Evolutionary conservation across 1,140 invertebrate species (phyloP), one percentile per base, ranked within the genome.

Genomic region (Physella acuta): DNA sequence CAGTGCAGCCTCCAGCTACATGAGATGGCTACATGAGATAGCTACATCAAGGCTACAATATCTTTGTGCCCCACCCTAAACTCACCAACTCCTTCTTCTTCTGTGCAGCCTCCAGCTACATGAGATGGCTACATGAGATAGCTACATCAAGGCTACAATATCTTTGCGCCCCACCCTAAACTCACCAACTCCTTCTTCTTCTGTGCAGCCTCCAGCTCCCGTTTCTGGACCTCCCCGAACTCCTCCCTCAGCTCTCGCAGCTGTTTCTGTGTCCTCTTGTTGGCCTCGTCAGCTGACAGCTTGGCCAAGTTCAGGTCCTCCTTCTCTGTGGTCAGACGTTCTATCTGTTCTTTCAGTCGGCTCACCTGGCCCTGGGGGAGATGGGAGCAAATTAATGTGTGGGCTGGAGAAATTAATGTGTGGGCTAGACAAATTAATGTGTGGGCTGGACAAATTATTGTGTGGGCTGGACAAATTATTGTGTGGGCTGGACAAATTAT

Each of bases 291-390:
- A 3, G 90, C 89, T 26, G 89, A 88, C 75, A 90, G 88, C 79
- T 95, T 94, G 24, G 91, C 89, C 1, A 88, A 85, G 70, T 90
- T 88, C 0, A 91, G 86, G 24, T 89, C 84, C 0, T 90, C 89
- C 3, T 91, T 88, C 78, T 96, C 94, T 17, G 88, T 87, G 69
- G 91, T 90, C 17, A 93, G 79, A 73, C 91, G 90, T 36, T 96
- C 94, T 39, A 93, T 87, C 4, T 90, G 89, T 77, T 97, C 94
- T 76, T 94, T 94, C 59, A 93, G 84, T 69, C 94, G 87, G 26
- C 88, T 86, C 68, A 93, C 89, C 85, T 95, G 93, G 2, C 87
- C 88, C 89, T 89, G 73, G 16, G 3, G n/a, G n/a, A n/a, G n/a
- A n/a, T n/a, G n/a, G n/a, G n/a, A n/a, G n/a, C n/a, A n/a, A n/a